These are phyloP conservation scores for Brachypteracias leptosomus DNA, from an alignment of 2,113 vertebrate species.

Conservation along the genomic window DNA sequence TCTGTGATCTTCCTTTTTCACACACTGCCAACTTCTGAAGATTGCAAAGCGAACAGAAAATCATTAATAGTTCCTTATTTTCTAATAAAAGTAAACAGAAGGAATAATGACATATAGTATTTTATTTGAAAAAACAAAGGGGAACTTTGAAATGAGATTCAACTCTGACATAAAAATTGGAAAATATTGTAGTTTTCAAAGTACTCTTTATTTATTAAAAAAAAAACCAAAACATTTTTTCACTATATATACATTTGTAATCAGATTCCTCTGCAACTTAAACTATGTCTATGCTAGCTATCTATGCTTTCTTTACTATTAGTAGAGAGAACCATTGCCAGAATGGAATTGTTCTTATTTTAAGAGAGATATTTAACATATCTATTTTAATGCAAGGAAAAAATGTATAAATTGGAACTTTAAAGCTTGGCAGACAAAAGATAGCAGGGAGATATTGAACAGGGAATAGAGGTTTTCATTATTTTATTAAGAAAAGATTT, in stretches of 20 bases:
- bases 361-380: background rate
- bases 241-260: background rate
- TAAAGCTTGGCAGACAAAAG: background rate
- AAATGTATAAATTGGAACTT: background rate
- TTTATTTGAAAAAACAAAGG: background rate
- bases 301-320: background rate
- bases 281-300: background rate
- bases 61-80: background rate
- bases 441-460: background rate
- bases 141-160: background rate
- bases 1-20: background rate
- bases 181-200: background rate
- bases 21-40: background rate
- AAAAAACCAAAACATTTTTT: background rate
- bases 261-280: background rate
- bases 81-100: background rate
- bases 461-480: background rate
- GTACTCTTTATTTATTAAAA: too few species aligned
- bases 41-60: background rate
- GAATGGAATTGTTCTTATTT: background rate
- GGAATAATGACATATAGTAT: background rate
- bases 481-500: background rate
- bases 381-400: background rate
- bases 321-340: background rate
- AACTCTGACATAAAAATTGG: background rate